Conservation (phyloP, 2,797 vertebrate genomes). For the Channallabes apus region DNA sequence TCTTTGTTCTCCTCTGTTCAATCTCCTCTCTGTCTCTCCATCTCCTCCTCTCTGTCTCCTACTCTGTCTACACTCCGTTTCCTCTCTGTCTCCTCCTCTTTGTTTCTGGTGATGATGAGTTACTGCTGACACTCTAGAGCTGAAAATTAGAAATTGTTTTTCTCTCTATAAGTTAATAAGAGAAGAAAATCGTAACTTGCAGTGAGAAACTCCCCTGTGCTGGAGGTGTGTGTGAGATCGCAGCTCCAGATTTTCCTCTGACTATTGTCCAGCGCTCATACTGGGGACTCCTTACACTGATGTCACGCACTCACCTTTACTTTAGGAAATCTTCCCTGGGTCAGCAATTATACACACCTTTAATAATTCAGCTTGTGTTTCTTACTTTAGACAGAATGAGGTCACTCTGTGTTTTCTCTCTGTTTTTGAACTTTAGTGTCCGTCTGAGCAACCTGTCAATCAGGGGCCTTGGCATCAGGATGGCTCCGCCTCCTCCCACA, state of each 20-base stretch:
- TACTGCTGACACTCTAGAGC: background rate
- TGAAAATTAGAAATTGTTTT: background rate
- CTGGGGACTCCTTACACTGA: background rate
- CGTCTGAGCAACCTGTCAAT: constrained; percentile 7
- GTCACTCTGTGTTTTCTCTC: background rate
- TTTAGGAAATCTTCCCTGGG: background rate
- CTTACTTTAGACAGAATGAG: background rate
- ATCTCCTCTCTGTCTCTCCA: background rate
- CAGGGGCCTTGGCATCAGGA: constrained; percentile 48
- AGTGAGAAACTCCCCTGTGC: background rate
- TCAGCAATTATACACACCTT: background rate
- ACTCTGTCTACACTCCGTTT: too few relatives aligned
- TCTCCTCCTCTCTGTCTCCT: background rate
- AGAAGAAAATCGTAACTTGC: background rate
- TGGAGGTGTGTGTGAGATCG: background rate
- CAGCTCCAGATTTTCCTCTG: background rate
- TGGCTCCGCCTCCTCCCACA: constrained; percentile 61
- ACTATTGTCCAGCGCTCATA: background rate
- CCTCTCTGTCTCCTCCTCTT: background rate
- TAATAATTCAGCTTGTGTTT: background rate
- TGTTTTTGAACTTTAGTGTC: constrained; percentile 12
- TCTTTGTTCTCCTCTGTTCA: background rate
- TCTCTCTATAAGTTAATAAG: background rate
- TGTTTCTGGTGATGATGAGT: background rate
- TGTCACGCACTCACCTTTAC: background rate